Conservation (phyloP, 2,888 invertebrate genomes). For the Helleia helle region DNA sequence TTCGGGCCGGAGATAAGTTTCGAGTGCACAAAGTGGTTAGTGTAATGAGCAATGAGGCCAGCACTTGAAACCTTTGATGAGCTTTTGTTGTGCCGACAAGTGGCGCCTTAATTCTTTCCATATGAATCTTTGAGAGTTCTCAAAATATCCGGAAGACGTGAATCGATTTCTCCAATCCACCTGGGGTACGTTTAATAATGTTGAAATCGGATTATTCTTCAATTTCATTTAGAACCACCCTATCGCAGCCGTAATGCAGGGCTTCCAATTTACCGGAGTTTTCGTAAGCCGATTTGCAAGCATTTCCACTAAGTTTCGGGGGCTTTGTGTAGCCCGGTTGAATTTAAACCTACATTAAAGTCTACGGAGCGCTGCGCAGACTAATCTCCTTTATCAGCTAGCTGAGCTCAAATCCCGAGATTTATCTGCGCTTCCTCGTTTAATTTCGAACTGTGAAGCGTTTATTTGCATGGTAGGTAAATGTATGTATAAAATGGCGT, state of each 20-base stretch:
- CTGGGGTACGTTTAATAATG: slow-evolving; percentile 31
- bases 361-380: slow-evolving; percentile 38
- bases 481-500: slow-evolving; percentile 52
- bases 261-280: slow-evolving; percentile 39
- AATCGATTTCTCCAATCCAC: not conserved
- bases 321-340: slow-evolving; percentile 37
- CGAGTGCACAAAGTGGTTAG: slow-evolving; percentile 52
- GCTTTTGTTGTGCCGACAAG: slow-evolving; percentile 32
- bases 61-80: slow-evolving; percentile 59
- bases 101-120: slow-evolving; percentile 33
- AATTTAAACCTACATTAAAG: slow-evolving; percentile 44
- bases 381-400: slow-evolving; percentile 50
- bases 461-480: slow-evolving; percentile 39
- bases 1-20: slow-evolving; percentile 60
- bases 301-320: slow-evolving; percentile 35
- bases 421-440: slow-evolving; percentile 46
- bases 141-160: slow-evolving; percentile 37
- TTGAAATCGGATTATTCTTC: slow-evolving; percentile 51
- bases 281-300: slow-evolving; percentile 54
- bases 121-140: slow-evolving; percentile 31
- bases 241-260: slow-evolving; percentile 14
- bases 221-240: slow-evolving; percentile 33
- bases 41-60: slow-evolving; percentile 36
- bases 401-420: slow-evolving; percentile 38
- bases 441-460: slow-evolving; percentile 38